These are phyloP conservation scores for Lasiurus cinereus DNA, from an alignment of 2,113 vertebrate species.

Conservation along the genomic window DNA sequence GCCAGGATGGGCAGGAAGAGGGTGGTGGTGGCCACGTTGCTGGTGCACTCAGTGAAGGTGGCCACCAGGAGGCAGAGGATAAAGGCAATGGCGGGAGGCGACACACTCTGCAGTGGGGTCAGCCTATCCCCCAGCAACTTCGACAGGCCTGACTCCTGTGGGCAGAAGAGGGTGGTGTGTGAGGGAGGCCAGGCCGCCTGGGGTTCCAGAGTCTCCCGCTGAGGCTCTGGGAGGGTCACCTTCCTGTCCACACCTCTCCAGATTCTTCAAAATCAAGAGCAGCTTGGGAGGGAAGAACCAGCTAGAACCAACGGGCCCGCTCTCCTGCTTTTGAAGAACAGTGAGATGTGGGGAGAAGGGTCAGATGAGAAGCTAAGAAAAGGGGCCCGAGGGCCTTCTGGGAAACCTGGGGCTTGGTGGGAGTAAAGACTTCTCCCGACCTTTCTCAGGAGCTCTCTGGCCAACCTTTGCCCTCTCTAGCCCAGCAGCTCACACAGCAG, in stretches of 20 bases:
- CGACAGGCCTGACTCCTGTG: conserved; percentile 92
- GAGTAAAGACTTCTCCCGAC: neutral
- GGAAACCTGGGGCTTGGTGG: neutral
- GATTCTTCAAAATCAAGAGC: conserved; percentile 6
- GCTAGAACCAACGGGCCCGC: neutral
- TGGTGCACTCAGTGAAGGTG: conserved; percentile 95
- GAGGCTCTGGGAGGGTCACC: neutral
- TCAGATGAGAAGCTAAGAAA: neutral
- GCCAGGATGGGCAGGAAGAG: conserved; percentile 96
- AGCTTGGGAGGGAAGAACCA: neutral
- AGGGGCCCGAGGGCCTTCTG: neutral
- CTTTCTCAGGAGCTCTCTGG: neutral
- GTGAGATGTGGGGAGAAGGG: neutral
- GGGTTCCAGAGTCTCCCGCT: neutral
- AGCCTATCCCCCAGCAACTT: conserved; percentile 90
- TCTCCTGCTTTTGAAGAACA: neutral
- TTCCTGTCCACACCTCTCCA: neutral
- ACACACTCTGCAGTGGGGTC: conserved; percentile 89
- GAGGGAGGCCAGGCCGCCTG: neutral
- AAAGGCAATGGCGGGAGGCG: conserved; percentile 87
- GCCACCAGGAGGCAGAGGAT: conserved; percentile 91
- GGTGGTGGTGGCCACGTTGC: conserved; percentile 96
- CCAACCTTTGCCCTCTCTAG: neutral
- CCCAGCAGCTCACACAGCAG: neutral
- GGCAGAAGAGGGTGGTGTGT: neutral